Percentiles rank a stretch among this genome's conserved stretches.
Evolutionary conservation across 2,113 vertebrate genomes (phyloP).

Genomic region (Isurus oxyrinchus): DNA sequence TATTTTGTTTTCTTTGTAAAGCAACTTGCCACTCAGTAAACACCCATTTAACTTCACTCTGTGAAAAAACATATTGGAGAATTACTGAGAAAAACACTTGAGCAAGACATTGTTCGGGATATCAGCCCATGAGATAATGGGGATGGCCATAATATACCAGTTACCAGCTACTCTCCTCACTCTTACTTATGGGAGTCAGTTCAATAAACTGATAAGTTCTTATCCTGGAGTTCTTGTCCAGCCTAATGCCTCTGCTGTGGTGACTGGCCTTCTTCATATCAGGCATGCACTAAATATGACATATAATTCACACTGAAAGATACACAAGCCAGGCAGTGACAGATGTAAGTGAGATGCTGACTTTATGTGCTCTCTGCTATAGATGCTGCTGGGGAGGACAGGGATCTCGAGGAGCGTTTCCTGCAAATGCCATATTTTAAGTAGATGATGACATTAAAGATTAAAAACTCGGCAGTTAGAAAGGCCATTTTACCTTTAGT

Average conservation of each 20-base stretch:
- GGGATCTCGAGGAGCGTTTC: background rate
- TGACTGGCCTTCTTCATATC: background rate
- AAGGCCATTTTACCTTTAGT: constrained; percentile 65
- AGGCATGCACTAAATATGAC: background rate
- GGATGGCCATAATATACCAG: background rate
- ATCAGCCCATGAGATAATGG: background rate
- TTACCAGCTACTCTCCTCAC: background rate
- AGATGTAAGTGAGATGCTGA: background rate
- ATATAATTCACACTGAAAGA: background rate
- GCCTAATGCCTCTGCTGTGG: background rate
- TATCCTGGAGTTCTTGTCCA: background rate
- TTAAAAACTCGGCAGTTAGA: background rate
- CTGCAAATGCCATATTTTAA: background rate
- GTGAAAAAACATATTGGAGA: background rate
- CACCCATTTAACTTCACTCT: background rate
- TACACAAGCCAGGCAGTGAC: background rate
- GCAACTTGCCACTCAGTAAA: background rate
- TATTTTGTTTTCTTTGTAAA: background rate
- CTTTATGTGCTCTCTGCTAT: background rate
- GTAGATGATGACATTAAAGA: background rate
- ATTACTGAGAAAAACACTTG: background rate
- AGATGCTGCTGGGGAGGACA: background rate
- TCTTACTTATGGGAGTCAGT: background rate
- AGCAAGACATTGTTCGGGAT: background rate
- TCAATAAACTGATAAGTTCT: background rate